phyloP scores from a whole-genome alignment of 2,888 invertebrate species.

The Sepioteuthis lessoniana region DNA sequence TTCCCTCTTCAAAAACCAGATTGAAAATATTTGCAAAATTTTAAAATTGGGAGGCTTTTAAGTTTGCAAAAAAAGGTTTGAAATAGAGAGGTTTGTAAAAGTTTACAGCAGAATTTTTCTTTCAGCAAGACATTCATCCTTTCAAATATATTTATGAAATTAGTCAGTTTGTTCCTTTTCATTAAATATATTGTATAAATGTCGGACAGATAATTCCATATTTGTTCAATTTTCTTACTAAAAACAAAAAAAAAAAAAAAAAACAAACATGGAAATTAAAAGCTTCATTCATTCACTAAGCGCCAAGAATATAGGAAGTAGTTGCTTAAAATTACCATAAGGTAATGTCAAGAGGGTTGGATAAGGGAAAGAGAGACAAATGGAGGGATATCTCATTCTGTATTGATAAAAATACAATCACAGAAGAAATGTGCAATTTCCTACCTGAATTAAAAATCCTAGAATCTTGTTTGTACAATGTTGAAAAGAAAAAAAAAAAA shows the following conservation, averaged over 20 bases:
- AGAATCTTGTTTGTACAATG: conserved; percentile 25
- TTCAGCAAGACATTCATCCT: no score
- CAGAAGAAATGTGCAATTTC: not conserved
- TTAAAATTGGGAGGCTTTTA: no score
- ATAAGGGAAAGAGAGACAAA: not conserved
- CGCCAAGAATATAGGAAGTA: not conserved
- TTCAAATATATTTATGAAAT: no score
- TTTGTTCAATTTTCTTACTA: not conserved
- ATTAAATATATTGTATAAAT: not conserved
- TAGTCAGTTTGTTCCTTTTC: no score
- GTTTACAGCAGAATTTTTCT: no score
- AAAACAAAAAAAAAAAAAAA: no score
- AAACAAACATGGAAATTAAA: no score
- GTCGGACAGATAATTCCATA: not conserved
- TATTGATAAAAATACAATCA: not conserved
- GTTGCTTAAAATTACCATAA: not conserved
- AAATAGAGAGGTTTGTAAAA: no score
- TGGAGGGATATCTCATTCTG: not conserved
- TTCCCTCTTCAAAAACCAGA: not conserved
- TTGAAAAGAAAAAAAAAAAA: no score
- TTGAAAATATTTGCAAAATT: no score
- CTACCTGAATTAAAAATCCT: conserved; percentile 36
- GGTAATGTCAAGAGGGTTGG: not conserved
- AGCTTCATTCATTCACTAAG: no score
- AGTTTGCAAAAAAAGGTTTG: no score